These are phyloP conservation scores for Tillus elongatus DNA, from an alignment of 2,888 invertebrate species.

Conservation along the genomic window DNA sequence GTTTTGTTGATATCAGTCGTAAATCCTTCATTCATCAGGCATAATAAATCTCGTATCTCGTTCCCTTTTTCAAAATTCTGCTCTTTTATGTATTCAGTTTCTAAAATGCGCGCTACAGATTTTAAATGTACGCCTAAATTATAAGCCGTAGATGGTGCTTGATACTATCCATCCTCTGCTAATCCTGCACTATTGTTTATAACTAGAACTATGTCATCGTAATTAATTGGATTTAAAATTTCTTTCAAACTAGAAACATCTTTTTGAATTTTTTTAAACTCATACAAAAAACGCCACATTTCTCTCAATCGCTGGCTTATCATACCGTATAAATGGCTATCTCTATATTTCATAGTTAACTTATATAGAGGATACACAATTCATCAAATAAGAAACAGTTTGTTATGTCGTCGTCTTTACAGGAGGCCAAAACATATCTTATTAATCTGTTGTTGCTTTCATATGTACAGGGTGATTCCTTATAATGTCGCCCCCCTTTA, in stretches of 20 bases:
- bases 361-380: slow-evolving; percentile 7
- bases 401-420: slow-evolving; percentile 6
- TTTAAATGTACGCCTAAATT: too few species aligned
- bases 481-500: too few species aligned
- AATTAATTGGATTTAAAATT: slow-evolving; percentile 6
- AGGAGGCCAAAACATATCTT: too few species aligned
- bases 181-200: slow-evolving; percentile 6
- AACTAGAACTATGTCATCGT: slow-evolving; percentile 7
- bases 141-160: too few species aligned
- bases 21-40: slow-evolving; percentile 6
- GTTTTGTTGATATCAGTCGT: slow-evolving; percentile 11
- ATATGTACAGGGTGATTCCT: too few species aligned
- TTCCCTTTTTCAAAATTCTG: too few species aligned
- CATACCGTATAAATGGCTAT: slow-evolving; percentile 1
- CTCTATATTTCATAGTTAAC: slow-evolving; percentile 1
- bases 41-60: too few species aligned
- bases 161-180: too few species aligned
- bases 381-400: slow-evolving; percentile 6
- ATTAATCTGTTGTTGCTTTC: too few species aligned
- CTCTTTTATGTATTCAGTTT: too few species aligned
- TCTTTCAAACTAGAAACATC: slow-evolving; percentile 7
- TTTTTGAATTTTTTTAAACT: slow-evolving; percentile 1
- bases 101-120: too few species aligned
- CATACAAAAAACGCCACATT: slow-evolving; percentile 10
- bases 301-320: slow-evolving; percentile 10